These are phyloP conservation scores for Penaeus vannamei DNA, from an alignment of 1,140 invertebrate genomes.

Conservation along the genomic window DNA sequence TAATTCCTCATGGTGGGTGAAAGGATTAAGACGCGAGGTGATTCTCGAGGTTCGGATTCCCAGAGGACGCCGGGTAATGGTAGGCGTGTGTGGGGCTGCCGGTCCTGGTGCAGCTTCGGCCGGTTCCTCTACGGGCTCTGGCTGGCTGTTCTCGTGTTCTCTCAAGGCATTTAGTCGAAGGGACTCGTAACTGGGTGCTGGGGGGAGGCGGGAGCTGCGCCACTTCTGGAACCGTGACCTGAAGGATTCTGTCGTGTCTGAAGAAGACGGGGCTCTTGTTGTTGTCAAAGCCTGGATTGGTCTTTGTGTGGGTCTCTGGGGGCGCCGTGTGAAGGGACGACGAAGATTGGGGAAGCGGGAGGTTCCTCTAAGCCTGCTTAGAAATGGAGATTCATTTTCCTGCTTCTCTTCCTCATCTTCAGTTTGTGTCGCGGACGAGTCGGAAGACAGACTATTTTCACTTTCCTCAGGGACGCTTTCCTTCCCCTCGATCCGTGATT, in stretches of 20 bases:
- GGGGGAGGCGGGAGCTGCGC: constrained; percentile 46
- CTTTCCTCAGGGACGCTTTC: no score
- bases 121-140: background rate
- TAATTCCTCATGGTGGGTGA: constrained; percentile 37
- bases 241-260: constrained; percentile 4
- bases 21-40: background rate
- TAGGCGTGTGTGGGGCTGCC: background rate
- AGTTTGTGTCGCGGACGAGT: background rate
- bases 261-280: no score
- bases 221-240: constrained; percentile 50
- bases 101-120: background rate
- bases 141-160: background rate
- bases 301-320: background rate
- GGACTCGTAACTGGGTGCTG: constrained; percentile 20
- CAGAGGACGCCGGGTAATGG: background rate
- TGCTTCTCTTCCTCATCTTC: background rate
- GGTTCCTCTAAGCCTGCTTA: constrained; percentile 15
- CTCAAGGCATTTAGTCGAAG: constrained; percentile 20
- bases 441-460: background rate
- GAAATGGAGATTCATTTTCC: background rate
- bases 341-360: constrained; percentile 25
- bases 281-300: background rate
- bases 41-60: constrained; percentile 43
- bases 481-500: no score
- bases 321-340: background rate